Evolutionary conservation across 1,140 invertebrate species (phyloP).

Genomic region (Drosophila bipectinata): DNA sequence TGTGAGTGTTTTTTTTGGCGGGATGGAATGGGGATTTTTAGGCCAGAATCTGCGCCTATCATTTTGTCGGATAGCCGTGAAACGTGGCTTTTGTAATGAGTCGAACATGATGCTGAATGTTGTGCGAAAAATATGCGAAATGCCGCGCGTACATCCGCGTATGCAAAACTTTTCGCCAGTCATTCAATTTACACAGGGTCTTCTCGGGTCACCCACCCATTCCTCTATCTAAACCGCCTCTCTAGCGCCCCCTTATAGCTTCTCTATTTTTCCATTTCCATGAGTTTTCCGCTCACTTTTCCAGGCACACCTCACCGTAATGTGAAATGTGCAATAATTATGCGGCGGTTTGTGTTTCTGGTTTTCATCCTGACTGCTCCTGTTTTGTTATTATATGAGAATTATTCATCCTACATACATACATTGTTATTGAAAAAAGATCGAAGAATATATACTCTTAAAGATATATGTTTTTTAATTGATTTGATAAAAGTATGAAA

Average conservation of each 20-base stretch:
- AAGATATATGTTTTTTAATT: no score
- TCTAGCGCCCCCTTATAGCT: no score
- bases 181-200: constrained; percentile 59
- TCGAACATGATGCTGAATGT: constrained; percentile 61
- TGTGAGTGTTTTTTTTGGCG: background rate
- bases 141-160: constrained; percentile 13
- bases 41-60: constrained; percentile 42
- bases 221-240: background rate
- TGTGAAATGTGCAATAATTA: constrained; percentile 67
- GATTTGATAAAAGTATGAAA: no score
- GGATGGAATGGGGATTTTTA: background rate
- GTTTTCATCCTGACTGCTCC: constrained; percentile 17
- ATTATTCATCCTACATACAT: background rate
- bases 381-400: background rate
- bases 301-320: constrained; percentile 37
- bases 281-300: background rate
- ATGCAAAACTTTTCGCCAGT: constrained; percentile 55
- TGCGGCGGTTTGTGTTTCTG: constrained; percentile 49
- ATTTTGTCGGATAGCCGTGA: constrained; percentile 44
- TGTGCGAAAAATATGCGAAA: constrained; percentile 24
- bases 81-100: constrained; percentile 68
- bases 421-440: no score
- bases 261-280: background rate
- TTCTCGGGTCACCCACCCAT: background rate
- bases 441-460: background rate